These are phyloP conservation scores for Chirona hameri DNA, from an alignment of 2,888 invertebrate species.

Conservation along the genomic window DNA sequence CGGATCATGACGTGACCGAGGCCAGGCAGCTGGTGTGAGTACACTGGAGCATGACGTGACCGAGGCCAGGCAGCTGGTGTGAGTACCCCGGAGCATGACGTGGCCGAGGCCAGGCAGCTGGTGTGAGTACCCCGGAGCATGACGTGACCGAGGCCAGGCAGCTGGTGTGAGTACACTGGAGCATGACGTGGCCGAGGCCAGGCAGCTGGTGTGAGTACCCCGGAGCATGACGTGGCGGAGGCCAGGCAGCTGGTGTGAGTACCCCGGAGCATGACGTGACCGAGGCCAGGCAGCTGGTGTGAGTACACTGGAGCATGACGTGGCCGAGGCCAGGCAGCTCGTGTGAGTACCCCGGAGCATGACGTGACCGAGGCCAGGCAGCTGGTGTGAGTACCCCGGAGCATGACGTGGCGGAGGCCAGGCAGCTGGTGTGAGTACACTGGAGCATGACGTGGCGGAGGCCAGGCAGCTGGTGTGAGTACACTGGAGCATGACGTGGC, in stretches of 20 bases:
- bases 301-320: slow-evolving; percentile 44
- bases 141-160: slow-evolving; percentile 49
- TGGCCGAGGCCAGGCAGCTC: slow-evolving; percentile 51
- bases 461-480: slow-evolving; percentile 56
- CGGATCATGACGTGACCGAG: slow-evolving; percentile 41
- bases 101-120: slow-evolving; percentile 51
- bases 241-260: slow-evolving; percentile 56
- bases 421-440: slow-evolving; percentile 55
- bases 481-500: slow-evolving; percentile 36
- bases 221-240: slow-evolving; percentile 41
- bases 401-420: slow-evolving; percentile 45
- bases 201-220: slow-evolving; percentile 54
- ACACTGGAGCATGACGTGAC: slow-evolving; percentile 36
- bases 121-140: slow-evolving; percentile 50
- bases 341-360: slow-evolving; percentile 50
- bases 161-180: slow-evolving; percentile 52
- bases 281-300: slow-evolving; percentile 55
- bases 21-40: slow-evolving; percentile 56
- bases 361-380: slow-evolving; percentile 49
- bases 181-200: slow-evolving; percentile 45
- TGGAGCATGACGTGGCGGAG: slow-evolving; percentile 41
- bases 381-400: slow-evolving; percentile 51
- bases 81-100: slow-evolving; percentile 43
- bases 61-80: slow-evolving; percentile 55
- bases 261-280: slow-evolving; percentile 36